Percentiles rank a stretch among this genome's conserved stretches.
phyloP scores from a whole-genome alignment of 2,888 invertebrate species.

The Drosophila subsilvestris region DNA sequence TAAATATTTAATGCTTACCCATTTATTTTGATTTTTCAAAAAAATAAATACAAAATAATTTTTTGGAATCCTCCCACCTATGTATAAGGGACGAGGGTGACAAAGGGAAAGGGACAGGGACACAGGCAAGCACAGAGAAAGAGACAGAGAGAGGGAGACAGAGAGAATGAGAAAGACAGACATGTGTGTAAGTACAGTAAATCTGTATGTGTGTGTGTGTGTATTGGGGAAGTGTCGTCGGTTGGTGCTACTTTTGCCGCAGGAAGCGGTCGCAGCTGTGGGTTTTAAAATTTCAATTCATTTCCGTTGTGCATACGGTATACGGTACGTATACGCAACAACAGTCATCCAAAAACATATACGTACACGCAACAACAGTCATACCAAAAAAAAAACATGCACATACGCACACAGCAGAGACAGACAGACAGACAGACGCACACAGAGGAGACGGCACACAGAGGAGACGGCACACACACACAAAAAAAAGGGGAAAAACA shows the following conservation, averaged over 20 bases:
- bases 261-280: constrained; percentile 81
- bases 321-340: constrained; percentile 46
- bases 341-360: constrained; percentile 16
- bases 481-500: constrained; percentile 43
- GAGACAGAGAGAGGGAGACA: neutral
- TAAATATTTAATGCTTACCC: too few relatives aligned
- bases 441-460: constrained; percentile 10
- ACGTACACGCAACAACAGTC: constrained; percentile 46
- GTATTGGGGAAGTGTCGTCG: constrained; percentile 64
- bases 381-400: constrained; percentile 19
- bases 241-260: constrained; percentile 72
- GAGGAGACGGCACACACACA: neutral
- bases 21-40: too few relatives aligned
- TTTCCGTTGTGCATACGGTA: constrained; percentile 71
- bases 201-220: constrained; percentile 29
- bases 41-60: constrained; percentile 8
- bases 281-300: constrained; percentile 81
- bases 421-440: constrained; percentile 9
- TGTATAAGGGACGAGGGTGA: constrained; percentile 8
- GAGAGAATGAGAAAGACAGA: constrained; percentile 27
- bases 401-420: constrained; percentile 12
- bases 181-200: constrained; percentile 29
- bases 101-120: neutral
- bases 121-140: constrained; percentile 3
- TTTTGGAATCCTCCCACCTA: constrained; percentile 28